Percentiles rank a stretch among this genome's conserved stretches.
Evolutionary conservation across 2,113 vertebrate species (phyloP).

Genomic region (Saccopteryx leptura): DNA sequence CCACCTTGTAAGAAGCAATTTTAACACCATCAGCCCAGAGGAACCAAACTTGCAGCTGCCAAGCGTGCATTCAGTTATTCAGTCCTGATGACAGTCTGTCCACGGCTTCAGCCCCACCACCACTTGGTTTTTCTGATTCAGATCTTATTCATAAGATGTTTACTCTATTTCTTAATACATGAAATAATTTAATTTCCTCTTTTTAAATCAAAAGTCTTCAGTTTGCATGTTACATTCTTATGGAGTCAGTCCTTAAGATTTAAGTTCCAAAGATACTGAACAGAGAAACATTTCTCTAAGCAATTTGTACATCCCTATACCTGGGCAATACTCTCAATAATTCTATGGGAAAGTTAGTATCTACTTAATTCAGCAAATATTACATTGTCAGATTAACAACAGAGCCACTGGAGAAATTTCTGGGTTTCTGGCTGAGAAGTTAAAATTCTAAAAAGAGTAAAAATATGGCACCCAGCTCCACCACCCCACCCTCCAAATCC

Average conservation of each 20-base stretch:
- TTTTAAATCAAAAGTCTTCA: neutral
- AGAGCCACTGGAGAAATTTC: neutral
- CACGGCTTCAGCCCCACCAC: neutral
- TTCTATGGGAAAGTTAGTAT: neutral
- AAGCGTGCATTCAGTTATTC: neutral
- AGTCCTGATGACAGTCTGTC: neutral
- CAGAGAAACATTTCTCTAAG: neutral
- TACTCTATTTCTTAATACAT: neutral
- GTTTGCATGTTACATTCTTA: neutral
- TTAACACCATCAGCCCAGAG: neutral
- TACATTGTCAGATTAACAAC: neutral
- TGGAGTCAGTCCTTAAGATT: neutral
- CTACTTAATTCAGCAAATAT: neutral
- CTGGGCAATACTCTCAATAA: neutral
- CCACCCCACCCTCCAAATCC: neutral
- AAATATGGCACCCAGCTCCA: neutral
- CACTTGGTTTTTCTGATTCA: neutral
- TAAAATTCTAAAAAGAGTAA: constrained; percentile 10
- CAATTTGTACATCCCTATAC: neutral
- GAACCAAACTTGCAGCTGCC: neutral
- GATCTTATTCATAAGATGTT: neutral
- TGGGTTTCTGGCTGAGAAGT: neutral
- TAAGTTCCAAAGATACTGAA: neutral
- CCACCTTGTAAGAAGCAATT: neutral
- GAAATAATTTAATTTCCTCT: neutral